Base-by-base conservation (phyloP, 2,113 vertebrate species). In the Sylvietta virens region DNA sequence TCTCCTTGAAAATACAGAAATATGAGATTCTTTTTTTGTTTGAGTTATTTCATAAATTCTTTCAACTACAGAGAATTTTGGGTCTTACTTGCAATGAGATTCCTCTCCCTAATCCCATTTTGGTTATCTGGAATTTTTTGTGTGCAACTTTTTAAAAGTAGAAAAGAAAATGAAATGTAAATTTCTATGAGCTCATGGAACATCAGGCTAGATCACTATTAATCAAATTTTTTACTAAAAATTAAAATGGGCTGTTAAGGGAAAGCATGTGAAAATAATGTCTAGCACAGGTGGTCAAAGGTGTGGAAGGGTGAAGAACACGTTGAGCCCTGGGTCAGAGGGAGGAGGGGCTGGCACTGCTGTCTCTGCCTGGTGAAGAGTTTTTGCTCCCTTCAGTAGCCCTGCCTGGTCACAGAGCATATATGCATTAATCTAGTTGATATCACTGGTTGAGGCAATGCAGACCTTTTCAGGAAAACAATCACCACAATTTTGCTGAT, bases 401-500 rank as follows among this genome's bases (percentile, higher is more conserved):
- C 51, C 56, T 65, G 13, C 13, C 23, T 33, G 7, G 12, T 61
- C 51, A 58, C 7, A 57, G 37, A n/a, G 20, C 51, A 57, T 10
- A 9, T 13, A 9, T 27, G 10, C 31, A 35, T 20, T n/a, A 28
- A 50, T 20, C 17, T 67, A 2, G 12, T 50, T 48, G 10, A 5
- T 35, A 13, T 6, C 22, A 14, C n/a, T 48, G 17, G 23, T 2
- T 50, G 37, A 62, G 19, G 6, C 15, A 71, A 20, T 0, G 0
- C 3, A 50, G 31, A 51, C 3, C 10, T 64, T 33, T 57, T 4
- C 60, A 47, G 48, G 39, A 47, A 53, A 74, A 50, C 16, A 45
- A 17, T 47, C 39, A n/a, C 2, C 15, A 60, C 17, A 72, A 20
- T 14, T 73, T 83, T 50, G 12, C 6, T 27, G 11, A 1, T 67